Conservation (phyloP, 2,113 vertebrate genomes). For the Neolamprologus modestus region DNA sequence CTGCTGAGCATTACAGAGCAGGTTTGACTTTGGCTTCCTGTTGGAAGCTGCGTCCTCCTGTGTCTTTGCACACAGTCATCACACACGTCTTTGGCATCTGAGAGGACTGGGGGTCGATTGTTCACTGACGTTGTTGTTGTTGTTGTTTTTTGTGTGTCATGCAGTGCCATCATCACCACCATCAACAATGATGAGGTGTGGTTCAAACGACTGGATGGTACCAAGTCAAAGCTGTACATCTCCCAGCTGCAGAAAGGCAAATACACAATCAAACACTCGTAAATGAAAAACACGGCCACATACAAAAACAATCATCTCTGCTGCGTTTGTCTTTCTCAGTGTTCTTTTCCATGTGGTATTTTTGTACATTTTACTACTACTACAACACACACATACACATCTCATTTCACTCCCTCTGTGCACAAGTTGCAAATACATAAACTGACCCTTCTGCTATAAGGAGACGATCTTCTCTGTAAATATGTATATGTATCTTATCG, state of each 20-base stretch:
- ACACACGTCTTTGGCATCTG: neutral
- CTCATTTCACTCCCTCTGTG: neutral
- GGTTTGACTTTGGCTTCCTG: neutral
- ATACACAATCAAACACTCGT: conserved; percentile 92
- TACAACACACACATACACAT: neutral
- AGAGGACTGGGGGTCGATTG: neutral
- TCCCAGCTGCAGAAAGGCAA: conserved; percentile 97
- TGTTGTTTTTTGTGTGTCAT: neutral
- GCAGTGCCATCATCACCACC: conserved; percentile 92
- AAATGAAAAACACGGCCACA: neutral
- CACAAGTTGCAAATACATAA: neutral
- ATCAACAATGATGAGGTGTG: conserved; percentile 98
- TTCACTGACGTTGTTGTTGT: neutral
- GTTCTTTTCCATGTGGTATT: neutral
- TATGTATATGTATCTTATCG: conserved; percentile 49
- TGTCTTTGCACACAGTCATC: neutral
- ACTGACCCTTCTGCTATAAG: neutral
- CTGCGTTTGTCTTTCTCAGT: neutral
- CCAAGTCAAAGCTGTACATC: conserved; percentile 96
- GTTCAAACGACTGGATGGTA: conserved; percentile 94
- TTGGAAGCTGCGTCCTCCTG: neutral
- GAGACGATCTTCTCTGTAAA: conserved; percentile 27
- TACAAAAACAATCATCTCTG: neutral
- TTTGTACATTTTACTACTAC: neutral
- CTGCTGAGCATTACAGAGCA: neutral